Conservation (phyloP, 2,113 vertebrate genomes). For the Marmota monax region DNA sequence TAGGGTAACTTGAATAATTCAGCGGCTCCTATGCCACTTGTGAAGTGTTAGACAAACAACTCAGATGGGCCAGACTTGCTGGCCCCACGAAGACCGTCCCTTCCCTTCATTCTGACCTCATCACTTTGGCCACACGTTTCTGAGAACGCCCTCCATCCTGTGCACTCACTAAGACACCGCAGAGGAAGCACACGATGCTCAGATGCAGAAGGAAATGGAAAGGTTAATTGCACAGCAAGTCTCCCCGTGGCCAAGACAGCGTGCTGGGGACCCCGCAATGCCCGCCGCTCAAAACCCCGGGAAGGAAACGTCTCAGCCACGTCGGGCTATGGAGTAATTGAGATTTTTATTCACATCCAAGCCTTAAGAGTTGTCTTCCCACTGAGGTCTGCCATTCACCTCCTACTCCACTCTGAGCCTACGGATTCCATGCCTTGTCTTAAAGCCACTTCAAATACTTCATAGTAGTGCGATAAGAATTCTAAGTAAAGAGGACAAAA, state of each 20-base stretch:
- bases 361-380: background rate
- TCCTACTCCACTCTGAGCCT: background rate
- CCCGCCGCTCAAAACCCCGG: background rate
- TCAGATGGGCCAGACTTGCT: constrained; percentile 82
- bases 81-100: constrained; percentile 72
- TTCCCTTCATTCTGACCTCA: constrained; percentile 62
- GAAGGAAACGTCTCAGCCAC: background rate
- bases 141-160: constrained; percentile 76
- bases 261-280: background rate
- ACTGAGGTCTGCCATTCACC: background rate
- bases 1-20: constrained; percentile 76
- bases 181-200: constrained; percentile 71
- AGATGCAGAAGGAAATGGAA: constrained; percentile 61
- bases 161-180: constrained; percentile 79
- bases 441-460: constrained; percentile 2
- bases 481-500: background rate
- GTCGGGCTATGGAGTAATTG: background rate
- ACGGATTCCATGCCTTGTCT: background rate
- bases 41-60: constrained; percentile 83
- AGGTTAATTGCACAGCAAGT: constrained; percentile 66
- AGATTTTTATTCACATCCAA: constrained; percentile 17
- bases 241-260: constrained; percentile 45
- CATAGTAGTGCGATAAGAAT: background rate
- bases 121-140: constrained; percentile 64
- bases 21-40: constrained; percentile 76